Evolutionary conservation across 2,888 invertebrate species (phyloP), one percentile per base, ranked within the genome.

Genomic region (Caenorhabditis doughertyi): DNA sequence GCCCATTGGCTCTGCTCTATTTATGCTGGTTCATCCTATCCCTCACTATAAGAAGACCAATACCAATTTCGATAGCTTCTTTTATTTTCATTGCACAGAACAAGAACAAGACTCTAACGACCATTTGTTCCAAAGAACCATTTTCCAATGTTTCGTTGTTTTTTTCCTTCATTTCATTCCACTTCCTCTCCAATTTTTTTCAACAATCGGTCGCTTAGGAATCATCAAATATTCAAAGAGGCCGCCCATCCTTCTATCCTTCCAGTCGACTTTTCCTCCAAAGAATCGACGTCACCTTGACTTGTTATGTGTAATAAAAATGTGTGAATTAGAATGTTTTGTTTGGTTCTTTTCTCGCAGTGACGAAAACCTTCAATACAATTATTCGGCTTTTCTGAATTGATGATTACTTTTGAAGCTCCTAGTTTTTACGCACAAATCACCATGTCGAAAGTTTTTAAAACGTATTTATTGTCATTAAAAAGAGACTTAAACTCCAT

Each of bases 171-270:
- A 51, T 51, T 44, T 39, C 62, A 60, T 71, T 51, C 65, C 13
- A 70, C 65, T 67, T 58, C 53, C 53, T 55, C 29, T 42, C 60
- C 64, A 47, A 47, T 18, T 49, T 42, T 44, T 27, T 53, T 23
- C 67, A 67, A 53, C 51, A 60, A 32, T 42, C 55, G 73, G 55
- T 73, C 73, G 53, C 64, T 55, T 65, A 65, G 55, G 47, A 64
- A 73, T 73, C 73, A 73, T 73, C 73, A 27, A 73, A 64, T 73
- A 73, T 73, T 73, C 73, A 18, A 13, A 23, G 55, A 23, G 64
- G 55, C 44, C 53, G 51, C 55, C 27, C 64, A 56, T 53, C 55
- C n/a, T 16, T 39, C 47, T 13, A 47, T 18, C 18, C 25, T 25
- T 51, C 25, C 13, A 35, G 18, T 27, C 39, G 13, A 18, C 55